phyloP scores from a whole-genome alignment of 2,888 invertebrate species.

The Drosophila formosana region DNA sequence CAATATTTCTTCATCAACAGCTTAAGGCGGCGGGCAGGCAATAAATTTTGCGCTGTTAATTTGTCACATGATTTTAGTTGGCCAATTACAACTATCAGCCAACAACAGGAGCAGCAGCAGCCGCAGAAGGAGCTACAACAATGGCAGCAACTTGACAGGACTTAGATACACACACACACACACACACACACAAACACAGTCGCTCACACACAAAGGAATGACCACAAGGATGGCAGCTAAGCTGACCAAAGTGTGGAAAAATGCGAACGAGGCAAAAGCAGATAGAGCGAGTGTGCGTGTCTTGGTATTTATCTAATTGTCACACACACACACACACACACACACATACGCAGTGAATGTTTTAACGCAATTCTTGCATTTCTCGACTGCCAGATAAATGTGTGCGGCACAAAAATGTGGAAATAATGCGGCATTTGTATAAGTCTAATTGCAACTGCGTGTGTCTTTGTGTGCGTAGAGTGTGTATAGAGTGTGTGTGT shows the following conservation, averaged over 20 bases:
- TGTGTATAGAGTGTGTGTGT: slow-evolving; percentile 13
- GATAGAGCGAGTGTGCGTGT: slow-evolving; percentile 36
- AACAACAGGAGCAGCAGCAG: slow-evolving; percentile 47
- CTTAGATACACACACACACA: slow-evolving; percentile 44
- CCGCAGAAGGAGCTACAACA: slow-evolving; percentile 49
- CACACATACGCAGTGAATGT: slow-evolving; percentile 29
- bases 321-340: slow-evolving; percentile 38
- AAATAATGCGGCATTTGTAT: slow-evolving; percentile 72
- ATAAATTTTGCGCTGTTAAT: slow-evolving; percentile 83
- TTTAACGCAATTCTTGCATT: slow-evolving; percentile 69
- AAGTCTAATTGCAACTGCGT: slow-evolving; percentile 63
- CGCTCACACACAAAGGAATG: slow-evolving; percentile 31
- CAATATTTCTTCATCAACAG: slow-evolving; percentile 80
- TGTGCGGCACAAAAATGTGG: slow-evolving; percentile 63
- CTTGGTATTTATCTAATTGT: slow-evolving; percentile 79
- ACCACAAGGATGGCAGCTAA: slow-evolving; percentile 56
- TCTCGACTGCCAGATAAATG: slow-evolving; percentile 65
- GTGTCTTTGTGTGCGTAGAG: slow-evolving; percentile 5
- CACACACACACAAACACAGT: slow-evolving; percentile 18
- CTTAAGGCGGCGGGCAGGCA: slow-evolving; percentile 79
- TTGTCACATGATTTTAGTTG: slow-evolving; percentile 83
- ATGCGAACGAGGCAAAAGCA: slow-evolving; percentile 70
- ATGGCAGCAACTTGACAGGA: slow-evolving; percentile 65
- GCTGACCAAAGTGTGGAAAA: slow-evolving; percentile 71
- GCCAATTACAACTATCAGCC: slow-evolving; percentile 80